These are phyloP conservation scores for Hoplodrina ambigua DNA, from an alignment of 2,888 invertebrate species.

Conservation along the genomic window DNA sequence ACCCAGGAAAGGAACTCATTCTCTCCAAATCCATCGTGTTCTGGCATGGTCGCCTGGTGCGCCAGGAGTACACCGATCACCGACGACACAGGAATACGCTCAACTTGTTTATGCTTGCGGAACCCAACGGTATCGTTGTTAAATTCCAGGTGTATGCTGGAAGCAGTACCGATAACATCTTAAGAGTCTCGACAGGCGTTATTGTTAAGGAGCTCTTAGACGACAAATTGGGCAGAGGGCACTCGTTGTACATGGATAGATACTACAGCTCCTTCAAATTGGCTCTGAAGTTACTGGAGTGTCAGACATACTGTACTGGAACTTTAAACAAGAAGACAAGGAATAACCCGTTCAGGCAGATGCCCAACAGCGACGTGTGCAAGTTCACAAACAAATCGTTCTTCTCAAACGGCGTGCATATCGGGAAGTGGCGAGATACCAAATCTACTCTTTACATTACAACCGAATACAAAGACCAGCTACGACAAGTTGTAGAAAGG, in stretches of 20 bases:
- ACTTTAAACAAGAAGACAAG: slow-evolving; percentile 31
- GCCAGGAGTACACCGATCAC: slow-evolving; percentile 25
- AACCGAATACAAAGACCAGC: slow-evolving; percentile 34
- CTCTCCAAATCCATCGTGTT: slow-evolving; percentile 33
- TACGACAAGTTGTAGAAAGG: not conserved
- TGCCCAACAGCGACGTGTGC: not conserved
- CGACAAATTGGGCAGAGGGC: slow-evolving; percentile 22
- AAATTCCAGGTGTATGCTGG: slow-evolving; percentile 31
- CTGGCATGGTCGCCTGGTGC: slow-evolving; percentile 22
- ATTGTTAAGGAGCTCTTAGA: slow-evolving; percentile 22
- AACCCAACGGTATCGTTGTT: slow-evolving; percentile 38
- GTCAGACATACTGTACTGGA: slow-evolving; percentile 49
- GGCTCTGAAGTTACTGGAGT: slow-evolving; percentile 30
- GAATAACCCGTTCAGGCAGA: slow-evolving; percentile 28
- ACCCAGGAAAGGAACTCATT: slow-evolving; percentile 42
- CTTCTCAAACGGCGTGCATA: slow-evolving; percentile 23
- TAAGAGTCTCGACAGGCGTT: slow-evolving; percentile 12
- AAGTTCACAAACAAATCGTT: slow-evolving; percentile 9
- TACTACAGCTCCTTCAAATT: slow-evolving; percentile 39
- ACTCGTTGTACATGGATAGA: slow-evolving; percentile 47
- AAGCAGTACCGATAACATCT: not conserved
- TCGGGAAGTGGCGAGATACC: slow-evolving; percentile 36
- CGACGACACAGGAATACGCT: slow-evolving; percentile 9
- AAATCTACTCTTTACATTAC: slow-evolving; percentile 30
- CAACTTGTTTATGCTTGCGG: slow-evolving; percentile 30